phyloP scores from a whole-genome alignment of 2,113 vertebrate species.

The Anser cygnoides region DNA sequence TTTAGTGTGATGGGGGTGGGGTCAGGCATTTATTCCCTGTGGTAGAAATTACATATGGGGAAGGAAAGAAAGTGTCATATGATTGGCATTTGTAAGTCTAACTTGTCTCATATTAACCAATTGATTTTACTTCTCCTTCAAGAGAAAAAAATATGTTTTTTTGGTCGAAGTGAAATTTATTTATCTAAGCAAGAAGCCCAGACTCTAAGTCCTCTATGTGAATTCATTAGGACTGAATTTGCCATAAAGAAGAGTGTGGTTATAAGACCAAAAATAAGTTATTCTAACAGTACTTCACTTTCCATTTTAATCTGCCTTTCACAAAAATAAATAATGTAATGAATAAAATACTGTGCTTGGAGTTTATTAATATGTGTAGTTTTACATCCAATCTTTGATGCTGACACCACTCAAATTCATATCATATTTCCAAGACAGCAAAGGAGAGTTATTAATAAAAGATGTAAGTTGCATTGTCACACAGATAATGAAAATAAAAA shows the following conservation, averaged over 20 bases:
- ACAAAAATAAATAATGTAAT: neutral
- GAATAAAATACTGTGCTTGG: neutral
- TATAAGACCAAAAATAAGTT: neutral
- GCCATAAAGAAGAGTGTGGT: neutral
- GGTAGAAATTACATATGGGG: neutral
- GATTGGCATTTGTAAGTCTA: neutral
- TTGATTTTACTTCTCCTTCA: neutral
- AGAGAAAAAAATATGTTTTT: neutral
- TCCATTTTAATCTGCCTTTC: neutral
- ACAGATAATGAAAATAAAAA: neutral
- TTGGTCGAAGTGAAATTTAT: neutral
- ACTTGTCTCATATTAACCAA: slow-evolving; percentile 5
- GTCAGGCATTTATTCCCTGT: neutral
- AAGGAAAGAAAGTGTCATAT: slow-evolving; percentile 32
- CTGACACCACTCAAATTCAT: neutral
- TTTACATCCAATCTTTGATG: neutral
- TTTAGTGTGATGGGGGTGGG: neutral
- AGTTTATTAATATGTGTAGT: neutral
- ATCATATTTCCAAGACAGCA: neutral
- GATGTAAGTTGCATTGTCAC: neutral
- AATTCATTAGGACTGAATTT: neutral
- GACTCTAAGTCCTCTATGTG: neutral
- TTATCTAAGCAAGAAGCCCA: neutral
- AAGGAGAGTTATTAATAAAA: neutral
- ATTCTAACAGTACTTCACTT: neutral